phyloP scores from a whole-genome alignment of 2,113 vertebrate genomes.

The Stigmatopora nigra region DNA sequence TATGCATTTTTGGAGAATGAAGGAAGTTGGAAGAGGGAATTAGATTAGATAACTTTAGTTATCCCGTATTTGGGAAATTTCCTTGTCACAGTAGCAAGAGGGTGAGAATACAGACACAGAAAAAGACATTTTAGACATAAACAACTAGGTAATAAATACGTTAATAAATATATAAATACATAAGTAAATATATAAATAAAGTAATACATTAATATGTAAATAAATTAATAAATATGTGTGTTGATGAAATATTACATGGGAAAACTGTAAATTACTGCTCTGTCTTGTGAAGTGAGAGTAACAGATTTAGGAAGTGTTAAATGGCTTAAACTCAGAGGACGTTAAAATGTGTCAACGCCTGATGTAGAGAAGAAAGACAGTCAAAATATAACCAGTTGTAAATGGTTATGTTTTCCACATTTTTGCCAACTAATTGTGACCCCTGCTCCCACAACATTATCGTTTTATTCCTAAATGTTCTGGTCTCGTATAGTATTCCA shows the following conservation, averaged over 20 bases:
- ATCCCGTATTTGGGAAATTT: too few relatives aligned
- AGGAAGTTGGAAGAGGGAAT: not conserved
- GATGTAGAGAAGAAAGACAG: not conserved
- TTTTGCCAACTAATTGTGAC: not conserved
- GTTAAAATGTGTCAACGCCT: conserved; percentile 11
- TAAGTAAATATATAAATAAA: too few relatives aligned
- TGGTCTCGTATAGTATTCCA: not conserved
- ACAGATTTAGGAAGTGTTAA: conserved; percentile 32
- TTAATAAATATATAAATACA: too few relatives aligned
- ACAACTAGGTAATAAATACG: too few relatives aligned
- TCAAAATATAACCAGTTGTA: not conserved
- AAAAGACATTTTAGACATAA: too few relatives aligned
- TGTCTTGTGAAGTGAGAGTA: conserved; percentile 20
- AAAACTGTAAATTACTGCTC: conserved; percentile 25
- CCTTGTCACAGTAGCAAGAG: too few relatives aligned
- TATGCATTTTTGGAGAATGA: not conserved
- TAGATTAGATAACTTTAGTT: too few relatives aligned
- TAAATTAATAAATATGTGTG: too few relatives aligned
- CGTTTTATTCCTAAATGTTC: not conserved
- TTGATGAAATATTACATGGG: not conserved
- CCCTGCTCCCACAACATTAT: not conserved
- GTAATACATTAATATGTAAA: too few relatives aligned
- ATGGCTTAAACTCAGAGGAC: conserved; percentile 25
- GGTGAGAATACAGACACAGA: too few relatives aligned
- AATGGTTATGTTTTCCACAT: not conserved